Evolutionary conservation across 2,113 vertebrate genomes (phyloP), one percentile per base, ranked within the genome.

Genomic region (Lampris megalopsis): DNA sequence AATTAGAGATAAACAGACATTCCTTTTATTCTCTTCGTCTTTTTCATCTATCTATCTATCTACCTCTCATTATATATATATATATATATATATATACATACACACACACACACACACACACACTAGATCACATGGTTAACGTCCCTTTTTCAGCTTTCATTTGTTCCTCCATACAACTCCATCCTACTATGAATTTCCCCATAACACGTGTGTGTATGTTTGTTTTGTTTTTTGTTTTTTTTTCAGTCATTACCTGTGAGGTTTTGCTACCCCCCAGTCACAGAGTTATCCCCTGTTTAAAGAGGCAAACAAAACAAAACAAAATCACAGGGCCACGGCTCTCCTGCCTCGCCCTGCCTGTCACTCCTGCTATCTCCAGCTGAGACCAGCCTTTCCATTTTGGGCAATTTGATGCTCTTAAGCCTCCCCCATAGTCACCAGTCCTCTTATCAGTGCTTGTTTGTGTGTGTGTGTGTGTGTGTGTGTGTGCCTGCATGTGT

Each of bases 361-460:
- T 41, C 60, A 7, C 10, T 63, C 41, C 24, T 65, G 70, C 70
- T 76, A 80, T 85, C 83, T 88, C 73, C 81, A 73, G 76, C 83
- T 75, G 80, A 84, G 77, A 75, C 67, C 81, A 81, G 71, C 81
- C 81, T 88, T 82, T 86, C 68, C 85, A 89, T 90, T 91, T 90
- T 90, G 68, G 75, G 71, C 89, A 86, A 90, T 88, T 90, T 88
- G 63, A 89, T 62, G 85, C 89, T 91, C 72, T 84, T 86, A 86
- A 86, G 70, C 79, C 79, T 77, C 59, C 74, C 74, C 72, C 43
- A 49, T 79, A 75, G 81, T 80, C 76, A 70, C 56, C 64, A 66
- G 73, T 83, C 67, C 63, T 65, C 63, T 83, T 60, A 60, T 9
- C n/a, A 13, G 36, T 60, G 58, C 73, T 74, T 85, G 79, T 54